Conservation (phyloP, 2,888 invertebrate species). For the Acleris literana region DNA sequence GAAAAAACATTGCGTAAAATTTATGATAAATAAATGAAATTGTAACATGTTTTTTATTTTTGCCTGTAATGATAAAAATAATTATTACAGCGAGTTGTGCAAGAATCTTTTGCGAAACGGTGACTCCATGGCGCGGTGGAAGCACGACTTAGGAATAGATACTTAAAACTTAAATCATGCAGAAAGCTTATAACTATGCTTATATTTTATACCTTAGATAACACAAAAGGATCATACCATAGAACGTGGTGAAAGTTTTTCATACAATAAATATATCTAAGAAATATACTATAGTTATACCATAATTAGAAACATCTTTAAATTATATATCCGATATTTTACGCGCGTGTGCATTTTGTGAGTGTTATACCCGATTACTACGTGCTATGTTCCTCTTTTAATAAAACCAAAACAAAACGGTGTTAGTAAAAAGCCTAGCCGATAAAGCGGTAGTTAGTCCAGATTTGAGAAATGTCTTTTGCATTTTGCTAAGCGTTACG, state of each 20-base stretch:
- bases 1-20: too few relatives aligned
- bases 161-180: too few relatives aligned
- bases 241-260: background rate
- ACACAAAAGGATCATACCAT: background rate
- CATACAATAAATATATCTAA: background rate
- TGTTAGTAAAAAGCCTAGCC: constrained; percentile 57
- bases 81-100: too few relatives aligned
- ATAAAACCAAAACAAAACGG: constrained; percentile 40
- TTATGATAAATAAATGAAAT: too few relatives aligned
- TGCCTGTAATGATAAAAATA: too few relatives aligned
- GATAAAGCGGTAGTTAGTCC: constrained; percentile 80
- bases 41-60: too few relatives aligned
- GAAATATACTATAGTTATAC: background rate
- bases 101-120: too few relatives aligned
- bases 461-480: constrained; percentile 82
- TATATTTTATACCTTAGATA: background rate
- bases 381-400: constrained; percentile 46
- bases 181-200: too few relatives aligned
- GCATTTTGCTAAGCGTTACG: constrained; percentile 77
- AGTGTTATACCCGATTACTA: background rate
- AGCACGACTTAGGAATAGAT: too few relatives aligned
- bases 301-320: background rate
- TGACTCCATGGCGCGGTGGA: too few relatives aligned
- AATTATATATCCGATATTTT: background rate
- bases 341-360: too few relatives aligned